Evolutionary conservation across 2,797 vertebrate genomes (phyloP), one percentile per base, ranked within the genome.

Genomic region (Aselliscus stoliczkanus): DNA sequence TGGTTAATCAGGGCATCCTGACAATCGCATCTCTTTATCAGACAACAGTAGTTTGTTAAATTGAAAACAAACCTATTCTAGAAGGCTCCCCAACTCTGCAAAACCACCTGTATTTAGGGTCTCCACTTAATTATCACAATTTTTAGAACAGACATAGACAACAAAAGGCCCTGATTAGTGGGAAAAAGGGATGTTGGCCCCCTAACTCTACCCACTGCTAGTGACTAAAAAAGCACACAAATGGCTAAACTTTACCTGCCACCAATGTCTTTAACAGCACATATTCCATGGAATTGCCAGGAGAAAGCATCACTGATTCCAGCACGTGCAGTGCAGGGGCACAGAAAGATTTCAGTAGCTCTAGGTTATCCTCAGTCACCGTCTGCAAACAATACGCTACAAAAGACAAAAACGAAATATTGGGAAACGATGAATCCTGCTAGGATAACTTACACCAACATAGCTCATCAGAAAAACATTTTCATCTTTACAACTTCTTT

Each of bases 331-430:
- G 96, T 54, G 98, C 98, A 4, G 98, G 97, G n/a, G 97, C 50
- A 96, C 98, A 98, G 95, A 99, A 97, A 69, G 99, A 99, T 25
- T 98, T 97, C 50, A 99, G 98, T 70, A 99, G 98, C 89, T 99
- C 99, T 2, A 99, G 97, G 97, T 99, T 99, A 86, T 99, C 99
- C 98, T 99, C 99, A 0, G 99, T 99, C 97, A 99, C 99, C 4
- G 99, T 99, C 98, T 99, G 99, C 97, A 99, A 98, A 98, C 99
- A 99, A 97, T 99, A 99, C 10, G 99, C 99, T 99, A 97, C 25
- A 80, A 80, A 72, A 93, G 89, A 96, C 69, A 92, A 86, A 97
- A 83, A 93, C 10, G 4, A 76, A 88, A 20, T 7, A 80, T n/a
- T 93, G 31, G 94, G 13, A 81, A 70, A 93, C 27, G 37, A 34